Evolutionary conservation across 2,113 vertebrate genomes (phyloP).

Genomic region (Esox niger): DNA sequence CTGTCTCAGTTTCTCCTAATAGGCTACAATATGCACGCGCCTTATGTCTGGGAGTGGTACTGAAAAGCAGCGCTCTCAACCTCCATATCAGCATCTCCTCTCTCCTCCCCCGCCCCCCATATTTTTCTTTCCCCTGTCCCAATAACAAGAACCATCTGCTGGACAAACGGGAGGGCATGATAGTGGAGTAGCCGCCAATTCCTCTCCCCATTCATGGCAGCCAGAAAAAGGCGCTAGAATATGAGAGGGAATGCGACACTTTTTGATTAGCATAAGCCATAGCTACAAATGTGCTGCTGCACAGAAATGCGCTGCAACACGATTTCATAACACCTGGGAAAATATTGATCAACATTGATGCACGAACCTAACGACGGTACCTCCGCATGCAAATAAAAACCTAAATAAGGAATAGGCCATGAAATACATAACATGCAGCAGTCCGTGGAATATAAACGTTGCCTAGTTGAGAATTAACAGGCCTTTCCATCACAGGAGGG

Average conservation of each 20-base stretch:
- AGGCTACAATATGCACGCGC: too few species aligned
- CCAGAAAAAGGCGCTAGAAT: constrained; percentile 57
- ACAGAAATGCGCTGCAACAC: not conserved
- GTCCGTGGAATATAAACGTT: not conserved
- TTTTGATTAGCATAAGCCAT: not conserved
- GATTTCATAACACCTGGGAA: not conserved
- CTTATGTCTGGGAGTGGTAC: too few species aligned
- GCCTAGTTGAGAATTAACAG: not conserved
- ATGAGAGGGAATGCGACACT: constrained; percentile 16
- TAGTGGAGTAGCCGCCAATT: constrained; percentile 59
- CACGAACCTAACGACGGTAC: too few species aligned
- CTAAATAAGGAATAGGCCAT: not conserved
- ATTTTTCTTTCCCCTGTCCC: not conserved
- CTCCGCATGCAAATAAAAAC: too few species aligned
- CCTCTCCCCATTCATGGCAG: constrained; percentile 41
- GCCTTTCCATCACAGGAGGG: too few species aligned
- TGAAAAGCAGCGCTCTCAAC: not conserved
- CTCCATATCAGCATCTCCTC: not conserved
- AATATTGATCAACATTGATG: not conserved
- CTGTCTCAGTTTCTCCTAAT: not conserved
- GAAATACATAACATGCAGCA: not conserved
- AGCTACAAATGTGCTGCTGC: not conserved
- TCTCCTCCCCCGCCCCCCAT: constrained; percentile 22
- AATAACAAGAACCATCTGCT: constrained; percentile 45
- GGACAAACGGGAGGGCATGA: constrained; percentile 35